Evolutionary conservation across 2,113 vertebrate genomes (phyloP).

Genomic region (Lipophrys pholis): DNA sequence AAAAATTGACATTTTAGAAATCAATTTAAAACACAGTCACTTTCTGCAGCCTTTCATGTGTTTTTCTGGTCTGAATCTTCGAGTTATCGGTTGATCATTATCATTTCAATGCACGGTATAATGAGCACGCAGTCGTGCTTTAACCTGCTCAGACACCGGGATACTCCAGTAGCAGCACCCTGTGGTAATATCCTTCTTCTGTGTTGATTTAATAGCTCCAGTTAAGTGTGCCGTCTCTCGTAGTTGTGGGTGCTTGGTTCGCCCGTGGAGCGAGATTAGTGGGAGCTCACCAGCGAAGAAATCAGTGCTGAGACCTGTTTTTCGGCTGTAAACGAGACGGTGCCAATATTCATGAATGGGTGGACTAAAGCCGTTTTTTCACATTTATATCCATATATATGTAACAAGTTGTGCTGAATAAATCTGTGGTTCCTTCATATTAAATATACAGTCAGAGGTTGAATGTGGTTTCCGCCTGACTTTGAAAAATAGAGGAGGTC

Average conservation of each 20-base stretch:
- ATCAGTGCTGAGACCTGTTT: slow-evolving; percentile 21
- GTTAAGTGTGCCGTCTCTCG: slow-evolving; percentile 52
- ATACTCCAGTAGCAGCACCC: slow-evolving; percentile 33
- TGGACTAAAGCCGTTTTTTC: not conserved
- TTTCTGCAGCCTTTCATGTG: not conserved
- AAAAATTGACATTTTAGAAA: not conserved
- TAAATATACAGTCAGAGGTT: not conserved
- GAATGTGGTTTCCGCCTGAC: not conserved
- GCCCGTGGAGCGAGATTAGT: slow-evolving; percentile 41
- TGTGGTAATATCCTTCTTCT: slow-evolving; percentile 43
- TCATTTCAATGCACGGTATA: slow-evolving; percentile 45
- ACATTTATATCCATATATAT: not conserved
- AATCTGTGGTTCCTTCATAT: not conserved
- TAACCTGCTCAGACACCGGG: slow-evolving; percentile 36
- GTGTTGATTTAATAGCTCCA: slow-evolving; percentile 47
- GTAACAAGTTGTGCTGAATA: too few relatives aligned
- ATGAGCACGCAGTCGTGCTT: slow-evolving; percentile 49
- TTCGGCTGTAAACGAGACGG: slow-evolving; percentile 17
- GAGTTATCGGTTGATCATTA: slow-evolving; percentile 29
- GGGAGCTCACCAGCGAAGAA: slow-evolving; percentile 39
- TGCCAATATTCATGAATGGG: slow-evolving; percentile 12
- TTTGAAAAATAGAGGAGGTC: not conserved
- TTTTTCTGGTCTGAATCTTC: not conserved
- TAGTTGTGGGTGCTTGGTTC: slow-evolving; percentile 46
- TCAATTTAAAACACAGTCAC: not conserved